These are phyloP conservation scores for Burhinus bistriatus DNA, from an alignment of 2,113 vertebrate species.

Conservation along the genomic window DNA sequence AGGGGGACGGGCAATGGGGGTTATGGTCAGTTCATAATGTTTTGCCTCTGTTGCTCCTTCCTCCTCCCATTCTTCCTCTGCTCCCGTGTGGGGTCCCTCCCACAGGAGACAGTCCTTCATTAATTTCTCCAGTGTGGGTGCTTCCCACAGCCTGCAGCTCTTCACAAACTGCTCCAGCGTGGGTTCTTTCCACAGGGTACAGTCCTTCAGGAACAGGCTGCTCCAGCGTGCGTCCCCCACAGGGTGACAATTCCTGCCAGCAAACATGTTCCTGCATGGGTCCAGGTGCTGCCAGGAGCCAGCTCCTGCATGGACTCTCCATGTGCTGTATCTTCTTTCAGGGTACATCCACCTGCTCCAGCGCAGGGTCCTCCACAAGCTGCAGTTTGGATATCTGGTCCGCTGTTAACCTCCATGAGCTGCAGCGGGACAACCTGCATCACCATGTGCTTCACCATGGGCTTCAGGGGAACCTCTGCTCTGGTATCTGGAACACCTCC, in stretches of 20 bases:
- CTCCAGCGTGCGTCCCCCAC: fast-evolving
- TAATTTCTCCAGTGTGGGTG: fast-evolving
- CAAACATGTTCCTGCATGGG: background rate
- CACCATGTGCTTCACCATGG: fast-evolving
- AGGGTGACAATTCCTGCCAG: background rate
- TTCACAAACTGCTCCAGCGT: background rate
- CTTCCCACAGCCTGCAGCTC: background rate
- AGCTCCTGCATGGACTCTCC: fast-evolving
- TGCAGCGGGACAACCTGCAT: background rate
- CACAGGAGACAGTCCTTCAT: background rate
- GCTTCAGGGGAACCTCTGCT: background rate
- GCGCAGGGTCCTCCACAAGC: fast-evolving
- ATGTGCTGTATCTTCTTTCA: background rate
- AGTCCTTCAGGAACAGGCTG: background rate
- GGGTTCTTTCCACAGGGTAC: background rate
- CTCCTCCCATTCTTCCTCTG: background rate
- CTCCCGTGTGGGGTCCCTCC: fast-evolving
- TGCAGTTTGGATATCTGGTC: background rate
- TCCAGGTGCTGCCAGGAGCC: background rate
- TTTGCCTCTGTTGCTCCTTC: background rate
- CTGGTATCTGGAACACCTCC: fast-evolving
- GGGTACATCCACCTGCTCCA: background rate
- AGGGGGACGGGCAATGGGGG: background rate
- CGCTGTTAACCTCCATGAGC: background rate
- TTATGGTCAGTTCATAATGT: background rate